phyloP scores from a whole-genome alignment of 2,888 invertebrate species.

The Linyphia triangularis region DNA sequence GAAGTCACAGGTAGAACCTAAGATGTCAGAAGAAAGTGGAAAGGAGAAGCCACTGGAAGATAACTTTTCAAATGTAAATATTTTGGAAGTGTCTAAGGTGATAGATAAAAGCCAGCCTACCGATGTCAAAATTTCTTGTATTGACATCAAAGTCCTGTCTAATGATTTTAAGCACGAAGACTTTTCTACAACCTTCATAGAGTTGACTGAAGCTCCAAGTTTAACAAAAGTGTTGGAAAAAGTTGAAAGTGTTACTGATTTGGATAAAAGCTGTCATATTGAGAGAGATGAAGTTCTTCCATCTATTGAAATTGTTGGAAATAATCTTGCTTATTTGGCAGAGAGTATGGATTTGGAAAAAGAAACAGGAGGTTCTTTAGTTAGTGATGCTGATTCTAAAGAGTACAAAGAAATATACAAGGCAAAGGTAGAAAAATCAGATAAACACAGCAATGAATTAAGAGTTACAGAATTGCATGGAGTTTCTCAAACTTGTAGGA shows the following conservation, averaged over 20 bases:
- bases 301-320: background rate
- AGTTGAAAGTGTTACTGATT: background rate
- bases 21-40: background rate
- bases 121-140: no score
- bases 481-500: background rate
- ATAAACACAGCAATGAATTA: background rate
- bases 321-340: background rate
- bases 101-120: no score
- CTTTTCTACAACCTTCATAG: constrained; percentile 35
- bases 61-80: no score
- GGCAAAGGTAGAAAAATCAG: background rate
- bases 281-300: background rate
- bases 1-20: background rate
- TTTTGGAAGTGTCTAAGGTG: no score
- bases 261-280: background rate
- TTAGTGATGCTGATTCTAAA: background rate
- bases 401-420: background rate
- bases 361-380: background rate
- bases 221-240: background rate
- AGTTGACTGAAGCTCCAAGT: background rate
- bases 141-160: background rate
- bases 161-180: background rate
- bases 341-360: background rate
- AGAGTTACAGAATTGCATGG: background rate
- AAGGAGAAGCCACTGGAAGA: no score